Evolutionary conservation across 2,888 invertebrate genomes (phyloP).

Genomic region (Caenorhabditis becei): DNA sequence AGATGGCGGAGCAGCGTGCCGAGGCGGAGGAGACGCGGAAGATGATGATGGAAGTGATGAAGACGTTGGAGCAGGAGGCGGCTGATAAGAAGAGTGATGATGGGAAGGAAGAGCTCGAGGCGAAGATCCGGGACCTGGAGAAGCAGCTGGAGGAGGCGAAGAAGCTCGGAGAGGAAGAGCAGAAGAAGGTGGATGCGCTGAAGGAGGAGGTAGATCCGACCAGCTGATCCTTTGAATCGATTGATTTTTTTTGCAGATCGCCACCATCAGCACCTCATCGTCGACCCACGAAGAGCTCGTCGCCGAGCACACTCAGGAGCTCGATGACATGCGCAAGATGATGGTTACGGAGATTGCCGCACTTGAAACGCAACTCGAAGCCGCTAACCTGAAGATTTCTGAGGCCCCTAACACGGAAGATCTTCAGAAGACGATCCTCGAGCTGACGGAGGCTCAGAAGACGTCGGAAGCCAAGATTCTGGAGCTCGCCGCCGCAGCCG

Average conservation of each 20-base stretch:
- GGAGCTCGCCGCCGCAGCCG: too few relatives aligned
- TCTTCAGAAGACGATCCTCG: not conserved
- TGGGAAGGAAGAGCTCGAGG: conserved; percentile 2
- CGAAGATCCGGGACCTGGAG: not conserved
- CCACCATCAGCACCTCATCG: not conserved
- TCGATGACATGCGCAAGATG: conserved; percentile 1
- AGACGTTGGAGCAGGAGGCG: not conserved
- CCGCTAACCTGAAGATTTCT: not conserved
- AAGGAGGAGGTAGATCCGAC: not conserved
- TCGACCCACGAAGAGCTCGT: not conserved
- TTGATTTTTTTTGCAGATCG: not conserved
- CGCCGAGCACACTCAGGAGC: conserved; percentile 16
- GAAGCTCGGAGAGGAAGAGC: not conserved
- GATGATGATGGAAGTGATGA: conserved; percentile 26
- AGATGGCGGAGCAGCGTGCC: not conserved
- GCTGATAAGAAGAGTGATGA: not conserved
- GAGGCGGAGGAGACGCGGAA: conserved; percentile 7
- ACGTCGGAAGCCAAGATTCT: too few relatives aligned
- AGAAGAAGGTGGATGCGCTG: not conserved
- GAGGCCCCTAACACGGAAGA: not conserved
- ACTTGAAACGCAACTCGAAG: conserved; percentile 6
- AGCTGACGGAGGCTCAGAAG: too few relatives aligned
- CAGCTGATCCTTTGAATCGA: not conserved
- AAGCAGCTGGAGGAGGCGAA: not conserved
- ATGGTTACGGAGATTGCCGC: conserved; percentile 9